Evolutionary conservation across 2,888 invertebrate genomes (phyloP), one percentile per base, ranked within the genome.

Genomic region (Arge pagana): DNA sequence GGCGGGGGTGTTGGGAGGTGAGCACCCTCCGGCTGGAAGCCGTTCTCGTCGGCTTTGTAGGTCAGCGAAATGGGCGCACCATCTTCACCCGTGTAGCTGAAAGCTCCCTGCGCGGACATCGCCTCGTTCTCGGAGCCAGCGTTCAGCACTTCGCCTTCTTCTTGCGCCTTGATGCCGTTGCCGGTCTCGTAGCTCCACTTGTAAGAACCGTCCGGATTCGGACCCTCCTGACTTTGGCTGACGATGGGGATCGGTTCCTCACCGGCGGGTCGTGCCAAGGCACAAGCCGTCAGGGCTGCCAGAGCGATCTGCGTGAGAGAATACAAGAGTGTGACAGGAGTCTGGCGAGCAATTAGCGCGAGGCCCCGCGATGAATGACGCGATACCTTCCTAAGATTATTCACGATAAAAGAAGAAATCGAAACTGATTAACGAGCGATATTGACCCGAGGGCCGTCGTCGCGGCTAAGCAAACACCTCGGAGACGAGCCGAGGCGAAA

Each of bases 101-200:
- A 73, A 2, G 65, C 60, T 11, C 79, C 78, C 59, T 75, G 66
- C 0, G 74, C 77, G 15, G 65, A 58, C 51, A 67, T 63, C 3
- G 70, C 74, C 41, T 68, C 75, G 52, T 69, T 72, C 7, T 68
- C 65, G 11, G 58, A 28, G 7, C 76, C 77, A 1, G 63, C 66
- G 56, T 72, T 71, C 49, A 73, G 71, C 54, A 76, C 43, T 10
- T 50, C 7, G 39, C 76, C 76, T 35, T 68, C 65, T 57, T 80
- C 79, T 52, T 78, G 67, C 16, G 71, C 76, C 24, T 62, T 54
- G 55, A 80, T 80, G 5, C 79, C 79, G 55, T 80, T 80, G 1
- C 76, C 78, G 8, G 78, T 67, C 57, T 79, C 78, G 64, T 74
- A 80, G 19, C 65, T 73, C 69, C 62, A 74, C 19, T 68, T 64